A percentile compares a stretch with the other conserved stretches of the same genome.
Evolutionary conservation across 2,888 invertebrate species (phyloP).

Genomic region (Hofmannophila pseudospretella): DNA sequence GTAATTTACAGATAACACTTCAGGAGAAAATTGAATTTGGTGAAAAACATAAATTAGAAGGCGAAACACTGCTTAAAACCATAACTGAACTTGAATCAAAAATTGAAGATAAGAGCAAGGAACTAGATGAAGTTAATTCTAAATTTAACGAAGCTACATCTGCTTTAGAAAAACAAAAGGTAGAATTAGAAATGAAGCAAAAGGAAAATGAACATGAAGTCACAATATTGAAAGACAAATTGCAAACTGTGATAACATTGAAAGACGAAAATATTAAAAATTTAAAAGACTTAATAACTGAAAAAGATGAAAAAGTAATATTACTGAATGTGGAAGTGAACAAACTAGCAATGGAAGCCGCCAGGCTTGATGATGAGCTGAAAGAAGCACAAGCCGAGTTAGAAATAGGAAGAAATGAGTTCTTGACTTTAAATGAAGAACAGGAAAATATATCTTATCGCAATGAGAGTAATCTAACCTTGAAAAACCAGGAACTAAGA

Average conservation of each 20-base stretch:
- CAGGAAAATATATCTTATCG: constrained; percentile 37
- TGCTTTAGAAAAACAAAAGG: constrained; percentile 35
- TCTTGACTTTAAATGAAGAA: constrained; percentile 44
- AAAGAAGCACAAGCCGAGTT: constrained; percentile 52
- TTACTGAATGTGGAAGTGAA: constrained; percentile 55
- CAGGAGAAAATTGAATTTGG: constrained; percentile 29
- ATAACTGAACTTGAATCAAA: constrained; percentile 27
- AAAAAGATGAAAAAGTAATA: constrained; percentile 53
- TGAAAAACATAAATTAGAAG: constrained; percentile 27
- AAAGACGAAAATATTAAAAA: constrained; percentile 49
- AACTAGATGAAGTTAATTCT: constrained; percentile 25
- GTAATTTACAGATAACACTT: constrained; percentile 24
- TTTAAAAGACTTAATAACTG: constrained; percentile 42
- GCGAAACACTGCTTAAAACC: constrained; percentile 24
- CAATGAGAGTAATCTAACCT: constrained; percentile 35
- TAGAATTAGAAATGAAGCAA: constrained; percentile 60
- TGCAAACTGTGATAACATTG: constrained; percentile 50
- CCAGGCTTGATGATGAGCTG: constrained; percentile 47
- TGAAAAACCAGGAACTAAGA: constrained; percentile 51
- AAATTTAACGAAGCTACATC: constrained; percentile 27
- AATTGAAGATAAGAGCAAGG: constrained; percentile 27
- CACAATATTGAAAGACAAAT: constrained; percentile 47
- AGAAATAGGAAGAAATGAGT: constrained; percentile 55
- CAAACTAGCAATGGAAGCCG: constrained; percentile 39
- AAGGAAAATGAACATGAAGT: constrained; percentile 58